phyloP scores from a whole-genome alignment of 2,888 invertebrate genomes.

The Himalopsyche anomala region DNA sequence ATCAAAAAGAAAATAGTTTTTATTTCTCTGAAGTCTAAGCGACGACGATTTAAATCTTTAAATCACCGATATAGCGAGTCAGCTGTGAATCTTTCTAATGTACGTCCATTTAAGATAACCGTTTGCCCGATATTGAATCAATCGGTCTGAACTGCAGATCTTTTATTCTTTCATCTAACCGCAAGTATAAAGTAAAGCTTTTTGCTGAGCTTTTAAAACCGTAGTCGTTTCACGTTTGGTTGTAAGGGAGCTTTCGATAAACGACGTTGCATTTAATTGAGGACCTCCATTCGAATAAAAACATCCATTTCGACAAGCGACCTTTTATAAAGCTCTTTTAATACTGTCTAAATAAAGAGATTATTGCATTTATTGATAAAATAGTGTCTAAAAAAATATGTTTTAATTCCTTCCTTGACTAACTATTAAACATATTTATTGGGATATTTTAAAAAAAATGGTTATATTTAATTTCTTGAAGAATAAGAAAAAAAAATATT shows the following conservation, averaged over 20 bases:
- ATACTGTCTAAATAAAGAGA: too few relatives aligned
- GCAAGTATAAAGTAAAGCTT: conserved; percentile 31
- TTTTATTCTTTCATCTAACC: conserved; percentile 32
- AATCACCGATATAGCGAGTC: conserved; percentile 3
- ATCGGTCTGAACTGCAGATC: conserved; percentile 21
- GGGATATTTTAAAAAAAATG: too few relatives aligned
- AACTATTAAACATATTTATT: too few relatives aligned
- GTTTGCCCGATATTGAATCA: conserved; percentile 30
- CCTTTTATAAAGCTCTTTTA: too few relatives aligned
- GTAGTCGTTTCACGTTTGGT: conserved; percentile 35
- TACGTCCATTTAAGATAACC: conserved; percentile 34
- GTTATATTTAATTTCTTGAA: too few relatives aligned
- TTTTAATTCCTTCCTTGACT: too few relatives aligned
- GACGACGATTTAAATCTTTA: not conserved
- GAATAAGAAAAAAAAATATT: too few relatives aligned
- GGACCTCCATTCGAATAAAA: not conserved
- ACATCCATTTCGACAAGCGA: too few relatives aligned
- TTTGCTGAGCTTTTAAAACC: conserved; percentile 32
- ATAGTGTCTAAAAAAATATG: too few relatives aligned
- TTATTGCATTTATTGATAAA: too few relatives aligned
- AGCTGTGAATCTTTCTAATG: conserved; percentile 11
- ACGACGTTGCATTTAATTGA: conserved; percentile 38
- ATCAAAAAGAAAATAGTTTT: too few relatives aligned
- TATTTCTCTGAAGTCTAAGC: not conserved
- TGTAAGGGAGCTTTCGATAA: conserved; percentile 31